Evolutionary conservation across 2,888 invertebrate species (phyloP), one percentile per base, ranked within the genome.

Genomic region (Torymus tubicola): DNA sequence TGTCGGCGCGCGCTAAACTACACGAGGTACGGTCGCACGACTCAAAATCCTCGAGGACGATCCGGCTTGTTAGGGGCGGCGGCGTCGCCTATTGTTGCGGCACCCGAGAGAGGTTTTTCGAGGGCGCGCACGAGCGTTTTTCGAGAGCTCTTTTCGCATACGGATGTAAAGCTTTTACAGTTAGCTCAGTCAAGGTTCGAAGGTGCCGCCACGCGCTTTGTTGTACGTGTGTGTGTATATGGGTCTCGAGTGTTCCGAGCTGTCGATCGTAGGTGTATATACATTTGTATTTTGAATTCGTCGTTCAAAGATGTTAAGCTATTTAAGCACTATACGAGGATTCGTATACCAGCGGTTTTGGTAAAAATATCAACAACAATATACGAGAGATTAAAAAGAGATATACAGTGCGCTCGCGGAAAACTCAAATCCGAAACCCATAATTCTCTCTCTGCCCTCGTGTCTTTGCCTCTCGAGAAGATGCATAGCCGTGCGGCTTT

Each of bases 21-120:
- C 87, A 86, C 85, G 83, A 87, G 87, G 86, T 85, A 42, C 42
- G 42, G 42, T 42, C 42, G 42, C 42, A 42, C 42, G 42, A 42
- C 86, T 80, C 76, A 58, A 74, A 78, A 84, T 86, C 83, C 85
- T 57, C 82, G 67, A 67, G 16, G 52, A 82, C 84, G 86, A 86
- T 85, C 85, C 85, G 77, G 89, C 89, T 90, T 88, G 89, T 90
- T 89, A 90, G 87, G 58, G 58, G 86, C 81, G 89, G 81, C 85
- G 58, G 86, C 81, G 89, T 80, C 85, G 83, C 83, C 77, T 61
- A 71, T 77, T 76, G 16, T 52, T n/a, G n/a, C 14, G 14, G 8
- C 8, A 16, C 50, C 31, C 4, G 64, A 14, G 63, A 64, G 42
- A 64, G 42, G 64, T 72, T 78, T 80, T 69, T 60, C 61, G 71